Conservation (phyloP, 2,113 vertebrate species). For the Colossoma macropomum region DNA sequence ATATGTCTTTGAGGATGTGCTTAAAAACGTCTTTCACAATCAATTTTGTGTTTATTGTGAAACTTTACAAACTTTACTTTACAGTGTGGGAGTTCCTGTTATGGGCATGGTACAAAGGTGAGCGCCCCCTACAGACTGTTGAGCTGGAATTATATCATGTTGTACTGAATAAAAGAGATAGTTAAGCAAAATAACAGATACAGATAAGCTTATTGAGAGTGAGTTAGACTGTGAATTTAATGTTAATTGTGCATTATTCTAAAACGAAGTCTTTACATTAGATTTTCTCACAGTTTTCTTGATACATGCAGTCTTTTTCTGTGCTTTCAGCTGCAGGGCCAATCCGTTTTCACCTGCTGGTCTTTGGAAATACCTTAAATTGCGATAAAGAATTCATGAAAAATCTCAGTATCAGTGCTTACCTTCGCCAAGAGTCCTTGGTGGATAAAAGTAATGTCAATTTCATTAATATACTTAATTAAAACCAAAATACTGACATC, state of each 20-base stretch:
- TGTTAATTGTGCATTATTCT: too few relatives aligned
- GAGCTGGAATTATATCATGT: neutral
- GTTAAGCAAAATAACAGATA: neutral
- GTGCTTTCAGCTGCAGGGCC: neutral
- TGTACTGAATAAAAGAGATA: too few relatives aligned
- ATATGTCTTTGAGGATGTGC: too few relatives aligned
- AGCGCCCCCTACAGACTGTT: neutral
- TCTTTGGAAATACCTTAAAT: neutral
- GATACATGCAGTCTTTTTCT: neutral
- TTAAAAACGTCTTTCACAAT: too few relatives aligned
- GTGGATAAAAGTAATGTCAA: neutral
- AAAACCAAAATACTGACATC: too few relatives aligned
- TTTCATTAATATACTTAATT: too few relatives aligned
- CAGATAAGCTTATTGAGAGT: too few relatives aligned
- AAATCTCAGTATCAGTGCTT: neutral
- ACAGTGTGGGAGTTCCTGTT: neutral
- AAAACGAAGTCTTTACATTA: neutral
- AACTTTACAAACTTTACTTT: too few relatives aligned
- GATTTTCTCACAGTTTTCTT: neutral
- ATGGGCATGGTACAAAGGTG: neutral
- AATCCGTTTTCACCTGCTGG: neutral
- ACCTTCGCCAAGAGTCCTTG: neutral
- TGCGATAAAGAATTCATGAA: neutral
- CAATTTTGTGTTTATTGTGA: too few relatives aligned
- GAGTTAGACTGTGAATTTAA: too few relatives aligned